A percentile compares a stretch with the other conserved stretches of the same genome.
phyloP scores from a whole-genome alignment of 1,140 invertebrate species.

The Drosophila kanapiae region DNA sequence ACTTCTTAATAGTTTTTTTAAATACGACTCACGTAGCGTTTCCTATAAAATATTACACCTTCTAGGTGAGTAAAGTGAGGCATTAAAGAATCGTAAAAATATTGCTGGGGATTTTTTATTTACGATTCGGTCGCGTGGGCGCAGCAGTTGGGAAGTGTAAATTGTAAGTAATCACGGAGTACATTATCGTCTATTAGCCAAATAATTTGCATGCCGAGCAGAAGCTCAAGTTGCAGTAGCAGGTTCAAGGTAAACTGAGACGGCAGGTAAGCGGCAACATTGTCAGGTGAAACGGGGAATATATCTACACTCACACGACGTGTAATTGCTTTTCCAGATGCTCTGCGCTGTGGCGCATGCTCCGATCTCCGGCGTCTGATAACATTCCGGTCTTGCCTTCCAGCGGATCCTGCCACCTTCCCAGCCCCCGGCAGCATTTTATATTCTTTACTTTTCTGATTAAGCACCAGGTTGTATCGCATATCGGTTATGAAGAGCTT shows the following conservation, averaged over 20 bases:
- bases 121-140: constrained; percentile 68
- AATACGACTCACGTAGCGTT: constrained; percentile 41
- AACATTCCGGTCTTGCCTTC: constrained; percentile 62
- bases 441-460: constrained; percentile 75
- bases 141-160: constrained; percentile 54
- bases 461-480: constrained; percentile 64
- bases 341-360: constrained; percentile 50
- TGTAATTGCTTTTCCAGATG: constrained; percentile 67
- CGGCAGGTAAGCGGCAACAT: constrained; percentile 18
- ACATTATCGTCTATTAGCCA: constrained; percentile 70
- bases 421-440: constrained; percentile 27
- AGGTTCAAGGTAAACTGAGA: constrained; percentile 73
- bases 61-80: constrained; percentile 26
- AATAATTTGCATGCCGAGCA: constrained; percentile 61
- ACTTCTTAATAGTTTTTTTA: constrained; percentile 28
- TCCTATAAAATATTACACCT: constrained; percentile 49
- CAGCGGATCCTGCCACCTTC: constrained; percentile 17
- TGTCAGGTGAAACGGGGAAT: constrained; percentile 29
- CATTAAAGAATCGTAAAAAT: constrained; percentile 67
- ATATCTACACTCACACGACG: constrained; percentile 33
- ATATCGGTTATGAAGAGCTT: constrained; percentile 47
- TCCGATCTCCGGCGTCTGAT: constrained; percentile 56
- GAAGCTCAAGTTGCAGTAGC: constrained; percentile 28
- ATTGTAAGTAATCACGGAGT: constrained; percentile 63
- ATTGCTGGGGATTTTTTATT: constrained; percentile 35